Evolutionary conservation across 2,113 vertebrate species (phyloP).

Genomic region (Sprattus sprattus): DNA sequence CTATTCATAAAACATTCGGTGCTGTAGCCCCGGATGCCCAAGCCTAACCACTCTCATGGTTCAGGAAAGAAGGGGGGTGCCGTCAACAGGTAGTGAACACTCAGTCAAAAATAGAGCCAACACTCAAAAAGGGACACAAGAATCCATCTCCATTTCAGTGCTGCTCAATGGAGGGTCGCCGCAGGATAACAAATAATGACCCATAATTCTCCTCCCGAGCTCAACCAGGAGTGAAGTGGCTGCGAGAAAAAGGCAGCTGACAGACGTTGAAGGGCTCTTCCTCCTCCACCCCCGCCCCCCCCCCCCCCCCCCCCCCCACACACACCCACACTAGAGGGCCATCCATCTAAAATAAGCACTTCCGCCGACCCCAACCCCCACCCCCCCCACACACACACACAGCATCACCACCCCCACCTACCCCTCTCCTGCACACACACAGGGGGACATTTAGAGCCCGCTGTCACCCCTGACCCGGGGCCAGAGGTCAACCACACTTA

Average conservation of each 20-base stretch:
- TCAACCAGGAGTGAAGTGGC: neutral
- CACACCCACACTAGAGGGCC: slow-evolving; percentile 14
- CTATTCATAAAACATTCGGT: too few relatives aligned
- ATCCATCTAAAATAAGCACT: slow-evolving; percentile 42
- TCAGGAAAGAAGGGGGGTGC: neutral
- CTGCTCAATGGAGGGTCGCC: neutral
- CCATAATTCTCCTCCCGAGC: neutral
- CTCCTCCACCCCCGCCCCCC: slow-evolving; percentile 15
- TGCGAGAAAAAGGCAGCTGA: slow-evolving; percentile 6
- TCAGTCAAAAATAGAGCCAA: neutral
- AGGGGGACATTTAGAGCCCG: slow-evolving; percentile 36
- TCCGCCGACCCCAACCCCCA: slow-evolving; percentile 22
- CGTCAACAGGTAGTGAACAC: neutral
- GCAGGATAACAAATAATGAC: neutral
- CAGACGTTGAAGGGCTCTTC: slow-evolving; percentile 29
- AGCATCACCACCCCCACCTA: neutral
- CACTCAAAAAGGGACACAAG: neutral
- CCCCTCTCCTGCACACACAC: slow-evolving; percentile 5
- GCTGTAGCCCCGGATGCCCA: too few relatives aligned
- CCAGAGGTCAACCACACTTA: slow-evolving; percentile 39
- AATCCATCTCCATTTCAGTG: slow-evolving; percentile 7
- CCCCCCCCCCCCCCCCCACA: neutral
- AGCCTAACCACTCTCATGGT: too few relatives aligned
- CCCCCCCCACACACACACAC: slow-evolving; percentile 29
- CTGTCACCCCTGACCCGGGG: slow-evolving; percentile 24